Percentiles rank a stretch among this genome's conserved stretches.
Evolutionary conservation across 2,797 vertebrate genomes (phyloP).

Genomic region (Phrynocephalus vlangalii): DNA sequence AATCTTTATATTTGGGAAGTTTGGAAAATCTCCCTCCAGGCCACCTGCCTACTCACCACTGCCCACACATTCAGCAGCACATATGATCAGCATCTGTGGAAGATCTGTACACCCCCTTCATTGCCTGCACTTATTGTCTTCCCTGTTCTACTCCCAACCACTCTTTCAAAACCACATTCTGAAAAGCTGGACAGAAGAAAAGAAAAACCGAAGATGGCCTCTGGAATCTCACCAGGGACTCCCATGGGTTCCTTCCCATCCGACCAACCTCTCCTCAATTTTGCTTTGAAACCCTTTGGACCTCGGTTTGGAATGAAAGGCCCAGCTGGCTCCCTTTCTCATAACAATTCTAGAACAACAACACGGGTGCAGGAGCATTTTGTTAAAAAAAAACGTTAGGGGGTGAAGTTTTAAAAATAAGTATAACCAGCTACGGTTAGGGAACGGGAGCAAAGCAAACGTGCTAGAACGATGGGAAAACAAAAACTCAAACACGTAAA

Average conservation of each 20-base stretch:
- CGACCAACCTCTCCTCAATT: slow-evolving; percentile 45
- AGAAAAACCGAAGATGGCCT: too few relatives aligned
- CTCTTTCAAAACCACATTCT: not conserved
- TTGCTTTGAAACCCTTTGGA: slow-evolving; percentile 6
- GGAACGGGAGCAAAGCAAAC: not conserved
- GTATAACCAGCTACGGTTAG: not conserved
- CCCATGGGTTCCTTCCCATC: slow-evolving; percentile 28
- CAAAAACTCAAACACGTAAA: too few relatives aligned
- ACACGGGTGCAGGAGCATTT: rapidly evolving
- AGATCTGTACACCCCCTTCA: slow-evolving; percentile 22
- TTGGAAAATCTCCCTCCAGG: not conserved
- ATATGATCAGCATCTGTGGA: slow-evolving; percentile 26
- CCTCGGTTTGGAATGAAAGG: not conserved
- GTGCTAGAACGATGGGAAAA: not conserved
- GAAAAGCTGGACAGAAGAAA: too few relatives aligned
- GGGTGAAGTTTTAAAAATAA: too few relatives aligned
- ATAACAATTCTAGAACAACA: not conserved
- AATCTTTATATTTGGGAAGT: slow-evolving; percentile 30
- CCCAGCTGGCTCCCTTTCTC: not conserved
- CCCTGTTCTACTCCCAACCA: not conserved
- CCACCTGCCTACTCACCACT: not conserved
- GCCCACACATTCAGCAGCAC: rapidly evolving
- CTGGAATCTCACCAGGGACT: not conserved
- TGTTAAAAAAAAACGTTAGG: too few relatives aligned
- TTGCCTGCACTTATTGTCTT: not conserved